Evolutionary conservation across 1,140 invertebrate species (phyloP), one percentile per base, ranked within the genome.

Genomic region (Palaemon carinicauda): DNA sequence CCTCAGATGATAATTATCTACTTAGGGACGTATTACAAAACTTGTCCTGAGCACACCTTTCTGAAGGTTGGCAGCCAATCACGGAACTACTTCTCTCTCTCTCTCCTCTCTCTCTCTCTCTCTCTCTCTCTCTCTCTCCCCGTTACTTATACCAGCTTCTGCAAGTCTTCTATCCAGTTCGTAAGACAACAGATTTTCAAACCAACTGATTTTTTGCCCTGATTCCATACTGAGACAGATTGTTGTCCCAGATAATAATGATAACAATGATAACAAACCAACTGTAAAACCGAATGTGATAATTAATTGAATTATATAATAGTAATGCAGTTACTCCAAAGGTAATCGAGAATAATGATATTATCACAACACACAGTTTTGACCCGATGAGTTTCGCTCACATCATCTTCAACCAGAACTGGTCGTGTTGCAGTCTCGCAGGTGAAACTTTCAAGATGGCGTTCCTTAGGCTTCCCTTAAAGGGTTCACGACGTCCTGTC

Each of bases 1-100:
- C 33, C 14, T 31, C 71, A 50, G 73, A 83, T 83, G 53, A 74
- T 75, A 83, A 83, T 83, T 75, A 83, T 77, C 81, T 83, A 75
- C 81, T 83, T 83, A 83, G 73, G 73, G 52, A 51, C 81, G 81
- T 77, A 83, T 83, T 83, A 83, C 81, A 75, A 51, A 83, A 83
- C 81, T 56, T 53, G 51, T 77, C 81, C 56, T 83, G 74, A 83
- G 52, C 71, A 83, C 81, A 83, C 81, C 81, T 83, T 56, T 56
- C 41, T 41, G 41, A 41, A 41, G 41, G 81, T 17, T 75, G 81
- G 81, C 75, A 77, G 81, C 81, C 81, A 83, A 83, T 83, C 73
- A 60, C 71, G 52, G 81, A 54, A 24, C 81, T 31, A 60, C 71
- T n/a, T 83, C 81, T 31, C 54, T 75, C 53, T 83, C 75, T 83